Percentiles rank a stretch among this genome's conserved stretches.
These are phyloP conservation scores for Erpobdella octoculata DNA, from an alignment of 2,888 invertebrate species.

Conservation along the genomic window DNA sequence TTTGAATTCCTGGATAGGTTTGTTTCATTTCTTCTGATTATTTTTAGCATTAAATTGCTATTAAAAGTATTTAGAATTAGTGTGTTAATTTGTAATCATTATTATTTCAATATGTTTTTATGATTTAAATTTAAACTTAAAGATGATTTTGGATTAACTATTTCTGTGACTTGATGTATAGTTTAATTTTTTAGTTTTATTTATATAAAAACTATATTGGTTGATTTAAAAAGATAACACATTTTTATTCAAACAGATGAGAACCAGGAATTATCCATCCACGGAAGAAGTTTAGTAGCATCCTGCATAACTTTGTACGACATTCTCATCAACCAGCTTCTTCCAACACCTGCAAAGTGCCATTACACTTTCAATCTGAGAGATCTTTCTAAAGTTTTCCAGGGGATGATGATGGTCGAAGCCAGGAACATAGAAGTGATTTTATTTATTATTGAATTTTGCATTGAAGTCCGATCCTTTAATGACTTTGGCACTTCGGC, in stretches of 20 bases:
- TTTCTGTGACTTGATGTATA: background rate
- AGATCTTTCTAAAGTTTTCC: slow-evolving; percentile 53
- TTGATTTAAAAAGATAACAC: background rate
- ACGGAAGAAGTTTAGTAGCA: slow-evolving; percentile 14
- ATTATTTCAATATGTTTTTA: background rate
- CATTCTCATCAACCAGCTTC: slow-evolving; percentile 47
- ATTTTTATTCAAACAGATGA: background rate
- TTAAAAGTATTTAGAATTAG: no score
- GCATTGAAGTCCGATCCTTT: no score
- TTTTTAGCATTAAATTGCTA: no score
- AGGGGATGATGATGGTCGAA: slow-evolving; percentile 52
- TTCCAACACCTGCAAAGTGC: slow-evolving; percentile 52
- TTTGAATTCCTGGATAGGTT: slow-evolving; percentile 62
- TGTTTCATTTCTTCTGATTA: slow-evolving; percentile 34
- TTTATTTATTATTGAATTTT: no score
- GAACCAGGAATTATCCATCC: background rate
- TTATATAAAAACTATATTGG: background rate
- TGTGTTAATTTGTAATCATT: slow-evolving; percentile 3
- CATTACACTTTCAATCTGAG: slow-evolving; percentile 54
- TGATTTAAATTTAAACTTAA: background rate
- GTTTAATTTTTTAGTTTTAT: background rate
- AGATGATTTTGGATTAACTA: background rate
- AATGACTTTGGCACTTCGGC: no score
- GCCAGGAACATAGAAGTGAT: slow-evolving; percentile 45
- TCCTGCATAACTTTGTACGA: slow-evolving; percentile 32